Conservation (phyloP, 2,113 vertebrate genomes). For the Mustelus asterias region DNA sequence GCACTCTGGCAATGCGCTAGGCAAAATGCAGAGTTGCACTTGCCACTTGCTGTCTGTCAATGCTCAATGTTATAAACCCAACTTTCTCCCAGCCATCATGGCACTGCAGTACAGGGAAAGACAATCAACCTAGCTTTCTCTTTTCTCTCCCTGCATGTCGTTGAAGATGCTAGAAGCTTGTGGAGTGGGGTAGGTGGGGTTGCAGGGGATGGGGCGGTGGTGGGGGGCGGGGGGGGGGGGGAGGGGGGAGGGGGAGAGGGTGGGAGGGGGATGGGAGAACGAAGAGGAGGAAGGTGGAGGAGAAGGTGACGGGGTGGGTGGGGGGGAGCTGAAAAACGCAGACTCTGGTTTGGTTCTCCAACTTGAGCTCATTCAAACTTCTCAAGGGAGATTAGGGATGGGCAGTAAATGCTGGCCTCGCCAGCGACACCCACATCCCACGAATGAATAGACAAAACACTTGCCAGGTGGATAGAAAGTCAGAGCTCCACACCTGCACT, state of each 20-base stretch:
- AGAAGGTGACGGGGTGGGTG: not conserved
- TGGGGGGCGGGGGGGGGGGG: no score
- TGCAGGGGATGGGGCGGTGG: not conserved
- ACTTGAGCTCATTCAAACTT: not conserved
- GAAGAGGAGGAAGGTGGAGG: not conserved
- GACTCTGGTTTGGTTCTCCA: not conserved
- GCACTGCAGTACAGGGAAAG: not conserved
- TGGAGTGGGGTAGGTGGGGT: not conserved
- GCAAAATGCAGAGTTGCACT: not conserved
- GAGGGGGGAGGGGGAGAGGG: no score
- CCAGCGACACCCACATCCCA: no score
- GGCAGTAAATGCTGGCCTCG: no score
- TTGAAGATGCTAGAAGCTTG: not conserved
- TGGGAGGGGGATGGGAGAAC: not conserved
- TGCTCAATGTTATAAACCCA: not conserved
- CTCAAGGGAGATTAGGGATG: no score
- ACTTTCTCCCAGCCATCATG: not conserved
- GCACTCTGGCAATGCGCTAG: no score
- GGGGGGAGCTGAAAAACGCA: not conserved
- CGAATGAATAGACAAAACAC: no score
- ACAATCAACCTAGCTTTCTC: not conserved
- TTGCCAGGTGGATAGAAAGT: not conserved
- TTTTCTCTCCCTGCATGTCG: not conserved
- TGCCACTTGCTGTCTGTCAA: not conserved
- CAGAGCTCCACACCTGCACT: not conserved